Evolutionary conservation across 2,888 invertebrate genomes (phyloP), one percentile per base, ranked within the genome.

Genomic region (Conchocele bisecta): DNA sequence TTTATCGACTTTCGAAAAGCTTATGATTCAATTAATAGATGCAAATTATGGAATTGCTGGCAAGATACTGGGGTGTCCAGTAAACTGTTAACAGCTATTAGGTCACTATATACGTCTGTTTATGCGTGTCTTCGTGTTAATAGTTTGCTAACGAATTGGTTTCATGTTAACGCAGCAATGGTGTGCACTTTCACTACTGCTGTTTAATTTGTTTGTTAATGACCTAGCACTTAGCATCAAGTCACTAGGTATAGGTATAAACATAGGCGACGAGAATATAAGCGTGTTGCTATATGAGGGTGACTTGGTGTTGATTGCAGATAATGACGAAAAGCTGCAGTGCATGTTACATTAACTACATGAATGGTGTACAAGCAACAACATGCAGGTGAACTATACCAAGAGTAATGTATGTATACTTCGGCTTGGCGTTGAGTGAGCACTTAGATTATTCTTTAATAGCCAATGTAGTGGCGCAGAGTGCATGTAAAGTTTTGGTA

Each of bases 401-500:
- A 54, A 54, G 29, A 54, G 54, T 35, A 11, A 35, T 42, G 31
- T 9, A 17, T 37, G 11, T 50, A 4, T 60, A 60, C 26, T 51
- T 50, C n/a, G 60, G 60, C n/a, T n/a, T 61, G 15, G 7, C 42
- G 28, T 31, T 61, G 33, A 24, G 22, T n/a, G 53, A 39, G n/a
- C 22, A 63, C n/a, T n/a, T 54, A 4, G 54, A 54, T 35, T 35
- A 17, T 54, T 22, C 3, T 35, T 5, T 11, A 22, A 35, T 48
- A 11, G 57, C 39, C 7, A 64, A 37, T 41, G 9, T 26, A 22
- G 57, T 58, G 15, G 57, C 50, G 0, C 65, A n/a, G n/a, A 56
- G 39, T 39, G 65, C 50, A 26, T 48, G 51, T 20, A 37, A 51
- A 31, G 65, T 51, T 6, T 42, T 65, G 15, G 57, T 57, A 28